Conservation (phyloP, 2,888 invertebrate species). For the Ophion slaviceki region DNA sequence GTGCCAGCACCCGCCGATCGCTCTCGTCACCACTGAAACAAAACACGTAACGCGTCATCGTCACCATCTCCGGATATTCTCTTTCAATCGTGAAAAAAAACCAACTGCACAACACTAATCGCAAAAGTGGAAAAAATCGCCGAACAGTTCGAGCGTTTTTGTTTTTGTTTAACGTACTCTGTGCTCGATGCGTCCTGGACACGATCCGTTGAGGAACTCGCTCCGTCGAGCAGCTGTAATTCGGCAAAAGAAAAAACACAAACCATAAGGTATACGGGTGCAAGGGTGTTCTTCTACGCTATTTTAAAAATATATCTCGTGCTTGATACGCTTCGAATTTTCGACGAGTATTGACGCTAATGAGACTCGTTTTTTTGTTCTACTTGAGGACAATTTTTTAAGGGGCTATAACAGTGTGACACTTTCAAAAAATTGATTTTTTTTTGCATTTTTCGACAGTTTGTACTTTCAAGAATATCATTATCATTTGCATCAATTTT, state of each 20-base stretch:
- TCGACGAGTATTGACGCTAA: slow-evolving; percentile 28
- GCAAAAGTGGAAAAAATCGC: neutral
- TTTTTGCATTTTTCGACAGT: too few relatives aligned
- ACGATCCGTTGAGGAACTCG: slow-evolving; percentile 85
- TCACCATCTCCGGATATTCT: neutral
- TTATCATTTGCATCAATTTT: too few relatives aligned
- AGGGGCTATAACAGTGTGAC: too few relatives aligned
- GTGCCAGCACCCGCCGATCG: slow-evolving; percentile 87
- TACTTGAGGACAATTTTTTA: too few relatives aligned
- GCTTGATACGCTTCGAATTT: slow-evolving; percentile 25
- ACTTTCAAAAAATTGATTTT: too few relatives aligned
- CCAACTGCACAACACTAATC: neutral
- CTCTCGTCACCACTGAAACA: slow-evolving; percentile 84
- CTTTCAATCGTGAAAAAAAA: neutral
- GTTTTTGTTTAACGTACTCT: slow-evolving; percentile 79
- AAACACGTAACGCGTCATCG: slow-evolving; percentile 14
- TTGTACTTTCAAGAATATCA: too few relatives aligned
- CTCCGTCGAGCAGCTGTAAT: slow-evolving; percentile 88
- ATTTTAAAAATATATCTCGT: slow-evolving; percentile 44
- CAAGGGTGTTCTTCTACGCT: slow-evolving; percentile 76
- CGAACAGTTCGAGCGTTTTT: neutral
- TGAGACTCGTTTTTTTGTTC: neutral
- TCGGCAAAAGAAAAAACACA: slow-evolving; percentile 86
- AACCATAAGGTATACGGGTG: slow-evolving; percentile 83
- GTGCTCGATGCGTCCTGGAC: slow-evolving; percentile 75